Evolutionary conservation across 2,113 vertebrate species (phyloP), one percentile per base, ranked within the genome.

Genomic region (Spilogale gracilis): DNA sequence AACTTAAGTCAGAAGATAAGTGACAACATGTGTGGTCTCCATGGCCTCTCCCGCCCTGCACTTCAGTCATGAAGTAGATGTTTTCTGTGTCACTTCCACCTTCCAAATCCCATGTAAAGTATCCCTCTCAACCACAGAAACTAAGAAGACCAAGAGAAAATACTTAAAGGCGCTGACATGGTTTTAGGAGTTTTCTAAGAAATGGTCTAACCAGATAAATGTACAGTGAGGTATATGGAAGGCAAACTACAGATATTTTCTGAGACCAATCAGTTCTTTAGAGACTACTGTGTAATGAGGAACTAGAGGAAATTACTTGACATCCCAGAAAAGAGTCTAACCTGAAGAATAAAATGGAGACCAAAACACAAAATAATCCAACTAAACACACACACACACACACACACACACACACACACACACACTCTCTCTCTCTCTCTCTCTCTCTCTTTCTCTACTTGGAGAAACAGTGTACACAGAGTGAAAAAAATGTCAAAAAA

Each of bases 11-110:
- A 45, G 23, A 30, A 50, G 30, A 18, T 78, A 21, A 54, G 20
- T 23, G 27, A 27, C 17, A 67, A 43, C 14, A 21, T 32, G 16
- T 43, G 2, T 32, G 25, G 48, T 48, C 27, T 38, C 13, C 23
- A 6, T 16, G 18, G 2, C 1, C 3, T 8, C 21, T 56, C n/a
- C 38, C 2, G 0, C 1, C 13, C 23, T n/a, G 9, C 1, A 0
- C 2, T 50, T 17, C 14, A 65, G 9, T 9, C 3, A 7, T 38
- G 38, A 78, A 74, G 78, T n/a, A 5, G 65, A 45, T 83, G 13
- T 67, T 32, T 25, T 3, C 2, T 16, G 2, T 60, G 50, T 63
- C 12, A n/a, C 60, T 56, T 48, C 7, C 7, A 20, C 23, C 9
- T 76, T 63, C 38, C 38, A 65, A 25, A 92, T 76, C 30, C 38